phyloP scores from a whole-genome alignment of 2,113 vertebrate species.

The Tauraco erythrolophus region DNA sequence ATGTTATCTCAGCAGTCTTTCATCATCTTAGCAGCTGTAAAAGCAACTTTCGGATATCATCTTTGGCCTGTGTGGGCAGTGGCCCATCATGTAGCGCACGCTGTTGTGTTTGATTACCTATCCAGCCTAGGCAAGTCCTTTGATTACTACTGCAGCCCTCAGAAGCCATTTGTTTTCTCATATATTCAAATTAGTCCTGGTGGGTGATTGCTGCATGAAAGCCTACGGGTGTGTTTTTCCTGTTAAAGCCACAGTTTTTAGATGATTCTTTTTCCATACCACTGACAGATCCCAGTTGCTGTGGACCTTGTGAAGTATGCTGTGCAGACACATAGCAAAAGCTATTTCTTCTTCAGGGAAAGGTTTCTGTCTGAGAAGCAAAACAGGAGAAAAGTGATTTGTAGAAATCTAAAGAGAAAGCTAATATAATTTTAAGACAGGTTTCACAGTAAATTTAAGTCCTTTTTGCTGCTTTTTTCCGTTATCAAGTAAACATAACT shows the following conservation, averaged over 20 bases:
- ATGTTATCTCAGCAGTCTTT: not conserved
- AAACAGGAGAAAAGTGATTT: not conserved
- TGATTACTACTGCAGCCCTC: not conserved
- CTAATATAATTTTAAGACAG: not conserved
- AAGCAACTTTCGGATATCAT: not conserved
- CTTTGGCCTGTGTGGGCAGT: fast-evolving
- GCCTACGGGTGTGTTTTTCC: not conserved
- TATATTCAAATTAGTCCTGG: not conserved
- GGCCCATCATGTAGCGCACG: fast-evolving
- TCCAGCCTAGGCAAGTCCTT: not conserved
- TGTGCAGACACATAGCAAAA: not conserved
- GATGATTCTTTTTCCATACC: not conserved
- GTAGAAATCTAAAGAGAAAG: not conserved
- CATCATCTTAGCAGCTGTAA: not conserved
- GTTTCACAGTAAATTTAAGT: not conserved
- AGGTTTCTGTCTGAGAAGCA: not conserved
- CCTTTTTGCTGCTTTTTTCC: not conserved
- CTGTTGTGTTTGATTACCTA: not conserved
- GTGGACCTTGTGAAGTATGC: not conserved
- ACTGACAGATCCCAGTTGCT: not conserved
- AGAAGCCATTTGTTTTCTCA: constrained; percentile 1
- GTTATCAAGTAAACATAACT: not conserved
- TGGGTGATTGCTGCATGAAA: not conserved
- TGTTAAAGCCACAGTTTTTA: not conserved
- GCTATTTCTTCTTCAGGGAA: not conserved